Base-by-base conservation (phyloP, 2,888 invertebrate species). In the Phortica okadai region DNA sequence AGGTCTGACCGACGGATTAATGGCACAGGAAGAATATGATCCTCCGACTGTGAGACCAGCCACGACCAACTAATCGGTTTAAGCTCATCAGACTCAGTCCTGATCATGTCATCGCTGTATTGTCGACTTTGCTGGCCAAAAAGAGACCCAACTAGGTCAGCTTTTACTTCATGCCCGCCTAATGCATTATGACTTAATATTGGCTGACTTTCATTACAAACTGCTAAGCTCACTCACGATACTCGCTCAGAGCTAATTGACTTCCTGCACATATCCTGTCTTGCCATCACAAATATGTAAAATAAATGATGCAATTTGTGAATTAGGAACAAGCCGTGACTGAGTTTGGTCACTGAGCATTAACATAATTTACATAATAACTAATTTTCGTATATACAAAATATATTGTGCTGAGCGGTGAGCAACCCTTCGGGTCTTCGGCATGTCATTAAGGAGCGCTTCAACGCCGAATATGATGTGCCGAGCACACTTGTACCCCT, bases 281-380 rank as follows among this genome's bases (percentile, higher is more conserved):
- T 50, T 50, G 50, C 33, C 33, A 56, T 2, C 62, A 62, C 16
- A 16, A 62, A 62, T 21, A 16, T 62, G 7, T 56, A 78, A 80
- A 79, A 86, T 86, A 86, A 86, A 86, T 86, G 83, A 86, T 84
- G 85, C 87, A 83, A 86, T 86, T 87, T 86, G 86, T 85, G 85
- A 81, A 87, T 86, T 87, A 87, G 83, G 87, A 85, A 87, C 87
- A 83, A 86, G 86, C 87, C 86, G 84, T 86, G 87, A 86, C 86
- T 82, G 81, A 80, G 81, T 86, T 33, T 25, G 86, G 78, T 84
- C 85, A 85, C 25, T 83, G 84, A 87, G 85, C 86, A 86, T 86
- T 86, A 84, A 59, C 85, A 81, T 86, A 86, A 86, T 87, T 86
- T 82, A 81, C 78, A 50, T 82, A 86, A 86, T 86, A 87, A 86